Conservation (phyloP, 2,113 vertebrate genomes). For the Steatornis caripensis region DNA sequence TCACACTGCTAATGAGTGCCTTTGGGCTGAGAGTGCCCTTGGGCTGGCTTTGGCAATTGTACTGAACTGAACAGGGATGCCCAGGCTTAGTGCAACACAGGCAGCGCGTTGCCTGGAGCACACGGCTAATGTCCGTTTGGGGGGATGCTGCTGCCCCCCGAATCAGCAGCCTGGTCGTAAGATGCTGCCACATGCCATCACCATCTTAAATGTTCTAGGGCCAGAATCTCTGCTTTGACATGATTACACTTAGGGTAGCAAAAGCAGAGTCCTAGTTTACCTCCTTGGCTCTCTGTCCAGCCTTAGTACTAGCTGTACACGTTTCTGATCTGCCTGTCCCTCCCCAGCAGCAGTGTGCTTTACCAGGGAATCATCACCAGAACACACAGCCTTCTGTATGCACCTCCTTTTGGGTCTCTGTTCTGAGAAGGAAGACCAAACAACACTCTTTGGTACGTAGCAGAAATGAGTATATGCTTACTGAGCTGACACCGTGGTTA, state of each 20-base stretch:
- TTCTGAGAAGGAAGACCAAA: not conserved
- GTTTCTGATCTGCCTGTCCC: not conserved
- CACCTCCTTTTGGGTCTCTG: not conserved
- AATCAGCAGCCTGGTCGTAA: not conserved
- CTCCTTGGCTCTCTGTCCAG: not conserved
- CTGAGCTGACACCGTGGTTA: not conserved
- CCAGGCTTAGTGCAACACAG: not conserved
- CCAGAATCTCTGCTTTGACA: not conserved
- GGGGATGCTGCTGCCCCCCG: not conserved
- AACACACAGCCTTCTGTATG: not conserved
- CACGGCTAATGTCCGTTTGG: fast-evolving
- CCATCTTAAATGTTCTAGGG: not conserved
- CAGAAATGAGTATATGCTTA: not conserved
- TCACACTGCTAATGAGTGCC: fast-evolving
- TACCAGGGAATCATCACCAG: not conserved
- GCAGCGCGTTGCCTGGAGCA: not conserved
- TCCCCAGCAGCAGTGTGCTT: not conserved
- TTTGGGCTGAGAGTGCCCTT: not conserved
- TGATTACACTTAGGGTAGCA: not conserved
- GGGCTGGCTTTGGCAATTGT: not conserved
- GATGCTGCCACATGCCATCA: not conserved
- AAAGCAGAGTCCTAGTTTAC: not conserved
- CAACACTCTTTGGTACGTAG: not conserved
- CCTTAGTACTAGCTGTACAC: fast-evolving
- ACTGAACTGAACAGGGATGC: not conserved